Base-by-base conservation (phyloP, 2,888 invertebrate genomes). In the Cartodere bifasciata region DNA sequence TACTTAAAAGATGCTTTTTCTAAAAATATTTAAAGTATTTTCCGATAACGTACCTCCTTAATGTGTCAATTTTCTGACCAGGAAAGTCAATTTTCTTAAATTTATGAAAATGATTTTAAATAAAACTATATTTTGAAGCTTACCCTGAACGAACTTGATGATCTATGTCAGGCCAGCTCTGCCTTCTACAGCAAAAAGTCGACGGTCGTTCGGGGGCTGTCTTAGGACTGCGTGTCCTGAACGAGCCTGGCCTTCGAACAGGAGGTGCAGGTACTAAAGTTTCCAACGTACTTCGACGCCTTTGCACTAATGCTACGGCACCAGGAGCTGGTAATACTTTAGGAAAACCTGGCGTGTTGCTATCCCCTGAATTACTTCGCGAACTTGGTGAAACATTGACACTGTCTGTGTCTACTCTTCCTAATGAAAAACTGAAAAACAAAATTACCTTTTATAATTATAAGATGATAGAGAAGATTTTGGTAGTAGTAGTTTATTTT, bases 141-240 rank as follows among this genome's bases (percentile, higher is more conserved):
- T 63, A 84, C 85, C 85, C 84, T 4, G 84, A 84, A 43, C 79
- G 76, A 26, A 83, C 79, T 40, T 81, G 77, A 48, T 78, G 81
- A 58, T 85, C 84, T 35, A 85, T 78, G 59, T 85, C 85, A 5
- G 84, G 85, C 85, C 85, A 85, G 17, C 83, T 83, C 17, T 77
- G 67, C 26, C 84, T 67, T 29, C 85, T 65, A 42, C 77, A 75
- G 58, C 84, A 84, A 54, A 84, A 85, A 58, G 79, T 68, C 6
- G 77, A 75, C 31, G 75, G 71, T 47, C 53, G 38, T 24, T 76
- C 73, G 7, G 70, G 68, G 6, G 73, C 71, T 14, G 67, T 63
- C 32, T 61, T 67, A 13, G 67, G 64, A 10, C 62, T 56, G 10
- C 55, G 49, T 37, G 64, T 63, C 22, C 67, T 49, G 49, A 69